These are phyloP conservation scores for Desmodus rotundus DNA, from an alignment of 2,113 vertebrate genomes.

Conservation along the genomic window DNA sequence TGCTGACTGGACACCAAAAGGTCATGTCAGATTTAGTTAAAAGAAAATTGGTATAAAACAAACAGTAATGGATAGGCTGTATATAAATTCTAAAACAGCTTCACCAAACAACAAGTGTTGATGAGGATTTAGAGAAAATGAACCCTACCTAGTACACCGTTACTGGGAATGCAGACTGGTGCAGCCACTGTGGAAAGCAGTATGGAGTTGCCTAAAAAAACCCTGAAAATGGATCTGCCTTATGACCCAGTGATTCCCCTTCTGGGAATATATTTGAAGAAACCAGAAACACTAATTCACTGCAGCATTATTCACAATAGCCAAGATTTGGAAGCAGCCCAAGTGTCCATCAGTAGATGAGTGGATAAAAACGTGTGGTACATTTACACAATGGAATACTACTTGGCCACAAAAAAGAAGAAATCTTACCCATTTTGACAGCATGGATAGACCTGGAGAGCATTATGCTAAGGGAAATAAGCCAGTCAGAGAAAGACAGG, in stretches of 20 bases:
- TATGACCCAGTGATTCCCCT: neutral
- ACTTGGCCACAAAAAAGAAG: neutral
- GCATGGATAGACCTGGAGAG: neutral
- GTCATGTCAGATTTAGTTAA: neutral
- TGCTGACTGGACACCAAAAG: neutral
- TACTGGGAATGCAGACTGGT: neutral
- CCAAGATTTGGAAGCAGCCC: neutral
- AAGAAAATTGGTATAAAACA: neutral
- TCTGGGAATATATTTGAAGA: neutral
- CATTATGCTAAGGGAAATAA: neutral
- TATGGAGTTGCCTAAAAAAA: neutral
- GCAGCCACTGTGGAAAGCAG: neutral
- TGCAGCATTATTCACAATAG: neutral
- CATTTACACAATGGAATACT: neutral
- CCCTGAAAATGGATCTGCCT: neutral
- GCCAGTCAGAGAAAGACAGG: neutral
- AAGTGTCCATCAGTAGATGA: neutral
- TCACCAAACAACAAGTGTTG: neutral
- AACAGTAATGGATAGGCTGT: neutral
- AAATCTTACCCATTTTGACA: neutral
- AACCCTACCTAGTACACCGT: neutral
- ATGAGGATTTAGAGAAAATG: neutral
- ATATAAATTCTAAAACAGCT: neutral
- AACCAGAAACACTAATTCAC: neutral
- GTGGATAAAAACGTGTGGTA: neutral